Evolutionary conservation across 2,888 invertebrate genomes (phyloP).

Genomic region (Epirrhoe tristata): DNA sequence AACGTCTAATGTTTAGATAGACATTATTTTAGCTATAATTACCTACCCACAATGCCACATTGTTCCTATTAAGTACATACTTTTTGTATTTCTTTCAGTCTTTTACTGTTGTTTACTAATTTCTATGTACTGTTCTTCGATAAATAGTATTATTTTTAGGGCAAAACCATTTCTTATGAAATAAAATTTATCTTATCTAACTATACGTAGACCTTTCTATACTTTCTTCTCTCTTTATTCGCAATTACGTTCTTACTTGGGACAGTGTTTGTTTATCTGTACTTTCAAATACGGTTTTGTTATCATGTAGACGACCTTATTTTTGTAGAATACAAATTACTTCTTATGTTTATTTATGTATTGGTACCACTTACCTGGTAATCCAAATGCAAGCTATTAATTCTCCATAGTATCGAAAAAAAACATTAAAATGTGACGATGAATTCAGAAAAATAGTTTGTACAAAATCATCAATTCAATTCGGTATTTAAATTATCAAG

Average conservation of each 20-base stretch:
- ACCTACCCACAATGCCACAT: no score
- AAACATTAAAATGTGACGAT: slow-evolving; percentile 40
- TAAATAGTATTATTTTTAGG: no score
- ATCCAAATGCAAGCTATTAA: slow-evolving; percentile 54
- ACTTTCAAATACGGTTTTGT: slow-evolving; percentile 19
- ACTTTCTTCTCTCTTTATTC: no score
- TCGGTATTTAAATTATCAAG: neutral
- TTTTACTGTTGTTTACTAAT: no score
- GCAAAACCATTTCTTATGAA: no score
- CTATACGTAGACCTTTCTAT: neutral
- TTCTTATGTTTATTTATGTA: slow-evolving; percentile 34
- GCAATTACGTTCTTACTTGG: slow-evolving; percentile 11
- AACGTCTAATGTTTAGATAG: no score
- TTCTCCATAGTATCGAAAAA: slow-evolving; percentile 53
- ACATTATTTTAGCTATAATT: no score
- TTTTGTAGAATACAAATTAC: slow-evolving; percentile 40
- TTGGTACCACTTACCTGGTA: slow-evolving; percentile 53
- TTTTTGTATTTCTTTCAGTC: no score
- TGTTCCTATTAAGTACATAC: no score
- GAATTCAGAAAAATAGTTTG: slow-evolving; percentile 44
- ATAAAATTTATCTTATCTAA: neutral
- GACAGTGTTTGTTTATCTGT: slow-evolving; percentile 30
- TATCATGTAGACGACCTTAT: slow-evolving; percentile 40
- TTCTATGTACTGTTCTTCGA: no score
- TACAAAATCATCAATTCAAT: no score